Evolutionary conservation across 2,113 vertebrate species (phyloP), one percentile per base, ranked within the genome.

Genomic region (Salvelinus namaycush): DNA sequence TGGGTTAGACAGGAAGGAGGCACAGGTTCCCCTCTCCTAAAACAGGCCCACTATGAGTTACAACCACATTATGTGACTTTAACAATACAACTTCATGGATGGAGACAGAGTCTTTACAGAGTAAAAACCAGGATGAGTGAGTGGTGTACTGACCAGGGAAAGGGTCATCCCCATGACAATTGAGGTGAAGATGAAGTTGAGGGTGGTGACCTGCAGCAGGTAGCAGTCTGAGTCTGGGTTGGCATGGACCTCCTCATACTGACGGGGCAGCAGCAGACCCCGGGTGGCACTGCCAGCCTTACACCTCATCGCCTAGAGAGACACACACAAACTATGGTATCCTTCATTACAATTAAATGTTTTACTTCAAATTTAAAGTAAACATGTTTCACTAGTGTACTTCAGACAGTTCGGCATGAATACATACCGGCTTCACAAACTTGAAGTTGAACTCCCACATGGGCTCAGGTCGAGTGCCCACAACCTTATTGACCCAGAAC

Each of bases 381-480:
- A 14, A 67, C 65, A 24, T 29, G 26, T 4, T 29, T 67, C 65
- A 67, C 59, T 62, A n/a, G 27, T 68, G 29, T 44, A 3, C 9
- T 44, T 44, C 39, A 39, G 39, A 39, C 39, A 39, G 39, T 39
- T 39, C 49, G 4, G 48, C 22, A 76, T 16, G 22, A 54, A 20
- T 18, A 68, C 16, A 84, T 94, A 98, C 98, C 96, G 96, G 96
- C 81, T 96, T 98, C 81, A 94, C 87, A 86, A 99, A 97, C 89
- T 99, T 99, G 91, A 99, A 99, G 91, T 96, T 98, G 92, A 99
- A 99, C 89, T 99, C 97, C 98, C 98, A 99, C 93, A 97, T 93
- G 83, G 92, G 87, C 87, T 98, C 95, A 81, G 95, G 93, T 83
- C 95, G 94, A 87, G 90, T 96, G 81, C 95, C 96, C 74, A 94